Evolutionary conservation across 2,113 vertebrate genomes (phyloP).

Genomic region (Syrmaticus mikado): DNA sequence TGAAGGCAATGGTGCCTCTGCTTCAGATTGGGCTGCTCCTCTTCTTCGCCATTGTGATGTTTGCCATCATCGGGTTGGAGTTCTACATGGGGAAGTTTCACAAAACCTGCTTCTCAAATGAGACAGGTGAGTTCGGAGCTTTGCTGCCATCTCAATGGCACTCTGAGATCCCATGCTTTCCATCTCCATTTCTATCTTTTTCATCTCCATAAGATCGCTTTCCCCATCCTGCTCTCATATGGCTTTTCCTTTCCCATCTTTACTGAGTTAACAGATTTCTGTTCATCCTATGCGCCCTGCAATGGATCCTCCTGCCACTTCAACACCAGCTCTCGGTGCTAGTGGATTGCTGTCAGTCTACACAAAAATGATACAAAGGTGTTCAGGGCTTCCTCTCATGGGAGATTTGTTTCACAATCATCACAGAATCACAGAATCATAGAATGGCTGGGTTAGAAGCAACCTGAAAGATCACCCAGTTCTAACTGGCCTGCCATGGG

Average conservation of each 20-base stretch:
- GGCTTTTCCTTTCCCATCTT: neutral
- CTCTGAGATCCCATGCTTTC: neutral
- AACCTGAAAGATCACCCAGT: too few species aligned
- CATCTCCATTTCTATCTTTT: too few species aligned
- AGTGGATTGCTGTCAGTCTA: neutral
- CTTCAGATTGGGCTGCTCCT: constrained; percentile 96
- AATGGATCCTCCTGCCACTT: neutral
- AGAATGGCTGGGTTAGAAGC: too few species aligned
- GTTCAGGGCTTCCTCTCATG: neutral
- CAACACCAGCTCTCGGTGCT: neutral
- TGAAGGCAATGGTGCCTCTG: constrained; percentile 98
- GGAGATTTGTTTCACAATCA: neutral
- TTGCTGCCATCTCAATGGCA: fast-evolving
- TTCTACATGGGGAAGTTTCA: constrained; percentile 99
- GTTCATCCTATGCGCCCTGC: fast-evolving
- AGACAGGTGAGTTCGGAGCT: constrained; percentile 82
- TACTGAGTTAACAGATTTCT: neutral
- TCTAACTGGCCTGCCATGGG: too few species aligned
- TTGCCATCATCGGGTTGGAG: constrained; percentile 96
- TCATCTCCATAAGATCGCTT: neutral
- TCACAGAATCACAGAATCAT: too few species aligned
- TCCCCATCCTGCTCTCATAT: fast-evolving
- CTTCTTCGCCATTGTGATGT: constrained; percentile 99
- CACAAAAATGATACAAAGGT: neutral
- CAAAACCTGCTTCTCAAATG: constrained; percentile 88